Evolutionary conservation across 2,888 invertebrate genomes (phyloP).

Genomic region (Cantharis rufa): DNA sequence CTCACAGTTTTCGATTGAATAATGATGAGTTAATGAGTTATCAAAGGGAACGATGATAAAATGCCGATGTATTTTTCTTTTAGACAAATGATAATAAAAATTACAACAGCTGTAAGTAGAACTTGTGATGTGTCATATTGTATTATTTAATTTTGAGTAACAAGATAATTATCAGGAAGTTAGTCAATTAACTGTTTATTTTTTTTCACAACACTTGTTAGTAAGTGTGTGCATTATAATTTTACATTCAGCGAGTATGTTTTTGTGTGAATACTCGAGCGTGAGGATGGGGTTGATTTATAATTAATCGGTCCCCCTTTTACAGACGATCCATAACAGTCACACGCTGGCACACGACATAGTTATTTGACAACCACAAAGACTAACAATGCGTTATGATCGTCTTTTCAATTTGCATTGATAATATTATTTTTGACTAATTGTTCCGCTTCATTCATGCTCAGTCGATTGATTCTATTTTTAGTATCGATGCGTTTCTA

Average conservation of each 20-base stretch:
- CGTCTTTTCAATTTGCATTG: background rate
- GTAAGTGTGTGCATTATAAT: background rate
- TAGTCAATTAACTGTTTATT: background rate
- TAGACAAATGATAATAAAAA: background rate
- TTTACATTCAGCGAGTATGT: background rate
- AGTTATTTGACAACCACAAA: background rate
- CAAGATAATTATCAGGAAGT: background rate
- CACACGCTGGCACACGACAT: background rate
- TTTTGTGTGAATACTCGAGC: background rate
- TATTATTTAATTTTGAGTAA: background rate
- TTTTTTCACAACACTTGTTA: background rate
- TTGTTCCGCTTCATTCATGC: background rate
- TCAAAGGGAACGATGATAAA: background rate
- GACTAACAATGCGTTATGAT: background rate
- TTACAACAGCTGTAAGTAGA: background rate
- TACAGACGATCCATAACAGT: background rate
- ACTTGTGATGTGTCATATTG: background rate
- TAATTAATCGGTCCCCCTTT: constrained; percentile 1
- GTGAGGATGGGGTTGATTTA: background rate
- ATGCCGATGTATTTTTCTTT: background rate
- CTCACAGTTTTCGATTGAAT: background rate
- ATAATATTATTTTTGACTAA: background rate
- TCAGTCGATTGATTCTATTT: background rate
- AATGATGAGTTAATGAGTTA: background rate
- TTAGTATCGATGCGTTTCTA: background rate